phyloP scores from a whole-genome alignment of 2,797 vertebrate genomes.

The Sphenopsis melanotis region DNA sequence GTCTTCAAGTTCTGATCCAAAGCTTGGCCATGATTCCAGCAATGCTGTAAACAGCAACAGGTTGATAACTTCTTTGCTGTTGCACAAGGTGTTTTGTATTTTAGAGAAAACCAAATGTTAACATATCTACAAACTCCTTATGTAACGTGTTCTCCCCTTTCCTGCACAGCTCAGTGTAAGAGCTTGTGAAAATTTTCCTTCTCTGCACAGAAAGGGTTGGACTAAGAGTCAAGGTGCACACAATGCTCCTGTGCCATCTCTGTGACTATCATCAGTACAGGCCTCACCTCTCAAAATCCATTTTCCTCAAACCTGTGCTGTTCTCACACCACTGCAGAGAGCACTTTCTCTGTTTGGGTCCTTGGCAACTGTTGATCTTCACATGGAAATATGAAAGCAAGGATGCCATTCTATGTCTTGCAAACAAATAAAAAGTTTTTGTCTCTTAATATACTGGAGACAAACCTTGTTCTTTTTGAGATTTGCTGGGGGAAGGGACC shows the following conservation, averaged over 20 bases:
- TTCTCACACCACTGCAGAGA: not conserved
- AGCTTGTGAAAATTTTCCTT: not conserved
- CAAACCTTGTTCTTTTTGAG: not conserved
- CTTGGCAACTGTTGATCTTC: not conserved
- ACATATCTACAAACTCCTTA: not conserved
- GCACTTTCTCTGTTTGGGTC: not conserved
- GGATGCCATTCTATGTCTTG: not conserved
- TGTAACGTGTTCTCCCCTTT: rapidly evolving
- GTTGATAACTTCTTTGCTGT: not conserved
- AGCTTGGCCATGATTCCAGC: not conserved
- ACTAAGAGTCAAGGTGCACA: not conserved
- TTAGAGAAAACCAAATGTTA: not conserved
- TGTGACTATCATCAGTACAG: not conserved
- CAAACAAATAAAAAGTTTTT: not conserved
- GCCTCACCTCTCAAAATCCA: not conserved
- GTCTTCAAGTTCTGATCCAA: not conserved
- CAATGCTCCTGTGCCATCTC: not conserved
- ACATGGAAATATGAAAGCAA: not conserved
- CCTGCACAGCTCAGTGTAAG: rapidly evolving
- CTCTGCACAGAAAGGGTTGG: not conserved
- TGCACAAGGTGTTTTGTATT: not conserved
- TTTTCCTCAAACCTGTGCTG: not conserved
- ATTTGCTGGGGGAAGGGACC: not conserved
- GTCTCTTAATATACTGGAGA: not conserved
- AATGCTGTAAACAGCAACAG: not conserved